Evolutionary conservation across 2,113 vertebrate genomes (phyloP), one percentile per base, ranked within the genome.

Genomic region (Cyprinus carpio): DNA sequence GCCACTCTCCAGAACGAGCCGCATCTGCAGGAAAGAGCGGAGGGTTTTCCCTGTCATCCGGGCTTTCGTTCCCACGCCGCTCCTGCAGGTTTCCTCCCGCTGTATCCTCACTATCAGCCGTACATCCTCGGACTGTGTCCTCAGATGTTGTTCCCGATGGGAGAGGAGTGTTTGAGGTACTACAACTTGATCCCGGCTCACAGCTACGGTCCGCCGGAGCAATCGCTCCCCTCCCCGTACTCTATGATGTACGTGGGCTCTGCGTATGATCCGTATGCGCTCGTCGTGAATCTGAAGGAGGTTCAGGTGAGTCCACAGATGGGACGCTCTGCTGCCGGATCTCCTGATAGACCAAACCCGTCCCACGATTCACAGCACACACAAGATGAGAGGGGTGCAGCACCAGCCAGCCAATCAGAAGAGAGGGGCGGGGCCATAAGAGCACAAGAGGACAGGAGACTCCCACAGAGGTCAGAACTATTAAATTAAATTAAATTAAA

Each of bases 271-370:
- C 27, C 31, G 6, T 60, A 58, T 88, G 78, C 90, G 91, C 81
- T 91, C 89, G 9, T 94, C 96, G 64, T 90, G 93, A 51, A 93
- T 92, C 18, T 94, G 12, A 71, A 81, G 20, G 81, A 86, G 4
- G 37, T 82, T 60, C 87, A 86, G 56, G 76, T 95, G 92, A 98
- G 97, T 87, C 97, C 97, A 0, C 95, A 95, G 0, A 95, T 94
- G 0, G 97, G 96, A 15, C 96, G 95, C 0, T 96, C 96, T 0
- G 96, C 96, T 56, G 95, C 94, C 0, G 97, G 97, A 34, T 98
- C 97, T n/a, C 97, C 97, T 0, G 95, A 96, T 69, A 94, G 96
- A 90, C 97, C 97, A 0, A 96, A 95, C 90, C 93, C 93, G 0
- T 96, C 95, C 69, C 87, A 94, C 0, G 81, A 92, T 0, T 94